Conservation (phyloP, 37 sponge, comb jelly and placozoan genomes). For the Diacarnus erythraeanus region DNA sequence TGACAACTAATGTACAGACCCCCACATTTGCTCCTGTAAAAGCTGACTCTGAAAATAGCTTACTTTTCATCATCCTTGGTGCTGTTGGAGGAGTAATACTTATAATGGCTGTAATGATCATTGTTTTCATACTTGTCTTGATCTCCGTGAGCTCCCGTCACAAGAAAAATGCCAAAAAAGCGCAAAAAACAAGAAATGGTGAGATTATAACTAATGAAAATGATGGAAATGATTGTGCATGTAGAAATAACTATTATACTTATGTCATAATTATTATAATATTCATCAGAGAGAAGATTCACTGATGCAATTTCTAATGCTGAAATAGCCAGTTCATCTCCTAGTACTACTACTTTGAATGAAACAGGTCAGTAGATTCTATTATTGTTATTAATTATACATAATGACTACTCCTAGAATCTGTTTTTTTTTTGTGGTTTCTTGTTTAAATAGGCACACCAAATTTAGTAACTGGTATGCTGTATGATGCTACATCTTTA, state of each 20-base stretch:
- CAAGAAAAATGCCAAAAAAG: background rate
- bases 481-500: no score
- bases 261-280: no score
- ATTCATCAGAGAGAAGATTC: background rate
- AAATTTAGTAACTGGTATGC: no score
- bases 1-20: background rate
- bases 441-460: background rate
- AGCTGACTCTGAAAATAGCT: background rate
- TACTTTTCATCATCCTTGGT: background rate
- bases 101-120: background rate
- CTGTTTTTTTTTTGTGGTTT: background rate
- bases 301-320: background rate
- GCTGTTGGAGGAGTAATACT: background rate
- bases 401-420: background rate
- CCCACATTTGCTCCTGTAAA: background rate
- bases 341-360: background rate
- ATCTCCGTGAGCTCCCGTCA: background rate
- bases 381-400: no score
- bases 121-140: background rate
- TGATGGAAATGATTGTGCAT: no score
- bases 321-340: background rate
- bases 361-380: background rate
- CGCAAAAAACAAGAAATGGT: background rate
- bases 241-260: background rate
- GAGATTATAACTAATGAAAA: background rate